Base-by-base conservation (phyloP, 2,113 vertebrate species). In the Scomber japonicus region DNA sequence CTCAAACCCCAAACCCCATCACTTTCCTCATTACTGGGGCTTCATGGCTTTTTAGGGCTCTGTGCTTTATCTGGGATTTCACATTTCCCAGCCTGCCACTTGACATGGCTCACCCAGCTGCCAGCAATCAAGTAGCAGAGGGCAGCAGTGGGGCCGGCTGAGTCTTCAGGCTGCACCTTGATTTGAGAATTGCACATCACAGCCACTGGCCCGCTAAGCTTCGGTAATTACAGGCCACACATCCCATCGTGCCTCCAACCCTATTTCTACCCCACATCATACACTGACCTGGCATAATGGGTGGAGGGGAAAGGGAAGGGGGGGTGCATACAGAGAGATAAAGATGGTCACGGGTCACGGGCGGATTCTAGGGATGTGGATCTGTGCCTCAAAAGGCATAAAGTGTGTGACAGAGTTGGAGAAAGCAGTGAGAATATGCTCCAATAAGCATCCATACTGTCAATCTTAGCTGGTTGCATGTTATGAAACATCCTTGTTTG, bases 51-150 rank as follows among this genome's bases (percentile, higher is more conserved):
- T 92, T 90, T 88, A 90, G 81, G 82, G 86, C 88, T 94, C 82
- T 88, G 84, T 80, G 81, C 90, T 94, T 94, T 95, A 95, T 94
- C 93, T 89, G 87, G 91, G 92, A 92, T 94, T 94, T 95, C 88
- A 93, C 89, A 92, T 93, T 93, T 92, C 83, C 84, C 82, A 90
- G 90, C 79, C 84, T 83, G 81, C 90, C 88, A 91, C 89, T 95
- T 91, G 89, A 94, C 92, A 94, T 86, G 88, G 84, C 71, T 88
- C 71, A 81, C 86, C 89, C 91, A 90, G 88, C 85, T 90, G 82
- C 87, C 90, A 90, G 88, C 90, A 95, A 94, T 93, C 87, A 91
- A 87, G 78, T 62, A 74, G 84, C 81, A 78, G 65, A 87, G 85
- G 87, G 82, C 88, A 84, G 82, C 72, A 35, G 78, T 40, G 56